Base-by-base conservation (phyloP, 2,797 vertebrate genomes). In the Agapornis canus region DNA sequence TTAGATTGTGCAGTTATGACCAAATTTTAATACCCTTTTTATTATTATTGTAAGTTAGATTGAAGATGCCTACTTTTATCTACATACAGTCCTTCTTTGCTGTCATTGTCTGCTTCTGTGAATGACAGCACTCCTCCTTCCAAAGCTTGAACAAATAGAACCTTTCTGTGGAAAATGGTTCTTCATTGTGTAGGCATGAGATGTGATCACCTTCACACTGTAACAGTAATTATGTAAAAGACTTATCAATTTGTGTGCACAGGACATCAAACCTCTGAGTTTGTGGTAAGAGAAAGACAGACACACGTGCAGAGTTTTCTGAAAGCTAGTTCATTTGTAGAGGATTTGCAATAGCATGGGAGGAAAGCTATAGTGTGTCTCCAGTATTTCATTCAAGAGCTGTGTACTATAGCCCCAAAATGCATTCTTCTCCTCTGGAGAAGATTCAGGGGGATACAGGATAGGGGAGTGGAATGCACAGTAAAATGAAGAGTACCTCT, bases 341-440 rank as follows among this genome's bases (percentile, higher is more conserved):
- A 35, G 16, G 40, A 48, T 51, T 77, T 25, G 14, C 69, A 83
- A 64, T 14, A 39, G 19, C 3, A 8, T 18, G 17, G 35, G 19
- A 81, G 26, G 29, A 56, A 86, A 82, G 14, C 54, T 90, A 2
- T 13, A 20, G 32, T 22, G 8, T 13, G 2, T 19, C 20, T 59
- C 43, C 25, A 32, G 2, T 47, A 20, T 59, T 73, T 82, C 13
- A n/a, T 73, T 84, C 64, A 23, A 40, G 27, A 21, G 6, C 10
- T 42, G 5, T 12, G 8, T 31, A 7, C 45, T 63, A 11, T 1
- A 70, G 27, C 7, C 40, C 27, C 1, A 0, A 35, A 70, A 66
- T 31, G 10, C 25, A 11, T 56, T 75, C 45, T 71, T 48, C 68
- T 54, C 5, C 9, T 13, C 59, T 51, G 54, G 18, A 40, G 32